Base-by-base conservation (phyloP, 1,140 invertebrate species). In the Heliconius melpomene region DNA sequence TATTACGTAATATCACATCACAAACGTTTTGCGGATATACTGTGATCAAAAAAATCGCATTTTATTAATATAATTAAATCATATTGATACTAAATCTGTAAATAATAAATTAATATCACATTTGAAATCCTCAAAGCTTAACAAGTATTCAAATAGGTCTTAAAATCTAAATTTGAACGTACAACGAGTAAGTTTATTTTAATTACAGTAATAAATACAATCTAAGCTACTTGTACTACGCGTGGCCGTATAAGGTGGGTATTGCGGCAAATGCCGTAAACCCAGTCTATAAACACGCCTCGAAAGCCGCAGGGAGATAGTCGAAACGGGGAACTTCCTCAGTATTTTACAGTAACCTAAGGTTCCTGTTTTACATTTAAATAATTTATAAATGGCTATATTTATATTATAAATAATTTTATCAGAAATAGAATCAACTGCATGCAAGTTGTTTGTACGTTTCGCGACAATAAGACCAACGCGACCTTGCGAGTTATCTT, bases 401-500 rank as follows among this genome's bases (percentile, higher is more conserved):
- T 75, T 52, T n/a, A 36, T 50, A 36, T n/a, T 60, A 75, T 32
- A 29, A 74, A 26, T 13, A 52, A 74, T 20, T 29, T 52, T 38
- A 16, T 46, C 3, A 46, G 13, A 29, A 74, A 74, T 13, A 60
- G 23, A 26, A 40, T 23, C 40, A 57, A 75, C 54, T 75, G 32
- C 52, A 75, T 36, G 26, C 18, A 71, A 32, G 23, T 9, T 20
- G 11, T 36, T 32, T 71, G 66, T 29, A 80, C 32, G 75, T 40
- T 54, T 72, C 72, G 57, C 40, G 57, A 78, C 80, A 79, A 81
- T 29, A 29, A 66, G 23, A 66, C 26, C 60, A 66, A 72, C 80
- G 40, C 74, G 82, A 82, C 85, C 88, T 89, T 89, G 85, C 57
- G n/a, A 75, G 38, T 85, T 82, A 87, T 89, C 86, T 83, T 85